These are phyloP conservation scores for Aphrophora alni DNA, from an alignment of 2,888 invertebrate genomes.

Conservation along the genomic window DNA sequence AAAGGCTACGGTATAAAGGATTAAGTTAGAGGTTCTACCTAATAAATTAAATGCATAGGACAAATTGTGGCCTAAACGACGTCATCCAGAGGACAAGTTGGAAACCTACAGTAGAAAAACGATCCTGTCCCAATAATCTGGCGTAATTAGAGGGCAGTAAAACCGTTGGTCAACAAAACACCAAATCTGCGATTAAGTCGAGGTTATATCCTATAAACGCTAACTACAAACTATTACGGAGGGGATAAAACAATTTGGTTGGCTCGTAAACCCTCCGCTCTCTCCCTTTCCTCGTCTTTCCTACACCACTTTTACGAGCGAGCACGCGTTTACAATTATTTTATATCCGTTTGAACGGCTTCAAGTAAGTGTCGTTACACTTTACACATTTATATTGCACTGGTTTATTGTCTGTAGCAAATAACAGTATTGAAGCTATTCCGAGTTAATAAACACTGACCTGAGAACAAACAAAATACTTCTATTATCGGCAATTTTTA, in stretches of 20 bases:
- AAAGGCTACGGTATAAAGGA: no score
- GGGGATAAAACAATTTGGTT: slow-evolving; percentile 43
- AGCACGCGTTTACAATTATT: slow-evolving; percentile 40
- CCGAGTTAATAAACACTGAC: background rate
- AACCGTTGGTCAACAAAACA: slow-evolving; percentile 31
- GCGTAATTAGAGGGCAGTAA: slow-evolving; percentile 35
- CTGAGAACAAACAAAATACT: background rate
- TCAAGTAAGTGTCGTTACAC: slow-evolving; percentile 9
- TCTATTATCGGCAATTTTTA: background rate
- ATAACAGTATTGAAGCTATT: background rate
- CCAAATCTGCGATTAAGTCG: slow-evolving; percentile 38
- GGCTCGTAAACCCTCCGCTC: slow-evolving; percentile 28
- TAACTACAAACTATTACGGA: slow-evolving; percentile 41
- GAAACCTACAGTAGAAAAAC: slow-evolving; percentile 3
- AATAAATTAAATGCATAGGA: background rate
- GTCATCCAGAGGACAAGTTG: background rate
- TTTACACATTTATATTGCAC: slow-evolving; percentile 6
- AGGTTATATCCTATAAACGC: slow-evolving; percentile 42
- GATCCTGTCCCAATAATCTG: background rate
- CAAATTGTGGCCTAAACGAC: slow-evolving; percentile 2
- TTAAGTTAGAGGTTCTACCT: background rate
- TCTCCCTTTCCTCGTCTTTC: slow-evolving; percentile 17
- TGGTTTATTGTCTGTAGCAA: background rate
- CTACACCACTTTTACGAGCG: slow-evolving; percentile 33
- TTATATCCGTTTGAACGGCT: slow-evolving; percentile 40